Conservation (phyloP, 1,140 invertebrate species). For the Drosophila malerkotliana region DNA sequence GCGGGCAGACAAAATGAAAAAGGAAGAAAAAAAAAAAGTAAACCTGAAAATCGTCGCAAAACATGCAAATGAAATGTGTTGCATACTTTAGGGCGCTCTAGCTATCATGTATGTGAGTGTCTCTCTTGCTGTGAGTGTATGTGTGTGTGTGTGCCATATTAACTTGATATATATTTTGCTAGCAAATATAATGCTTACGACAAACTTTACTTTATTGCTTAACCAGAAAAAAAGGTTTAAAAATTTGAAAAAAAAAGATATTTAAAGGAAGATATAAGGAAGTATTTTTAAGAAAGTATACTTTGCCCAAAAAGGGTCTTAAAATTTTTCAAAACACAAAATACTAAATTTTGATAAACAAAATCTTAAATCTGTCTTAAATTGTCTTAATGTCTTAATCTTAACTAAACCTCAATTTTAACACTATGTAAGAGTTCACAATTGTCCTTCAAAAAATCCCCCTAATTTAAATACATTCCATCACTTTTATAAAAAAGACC, state of each 20-base stretch:
- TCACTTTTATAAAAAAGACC: too few relatives aligned
- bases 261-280: too few relatives aligned
- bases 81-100: constrained; percentile 67
- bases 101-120: constrained; percentile 18
- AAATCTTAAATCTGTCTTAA: too few relatives aligned
- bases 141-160: constrained; percentile 50
- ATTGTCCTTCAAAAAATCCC: too few relatives aligned
- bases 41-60: constrained; percentile 49
- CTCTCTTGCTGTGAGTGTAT: background rate
- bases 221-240: background rate
- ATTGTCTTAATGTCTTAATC: too few relatives aligned
- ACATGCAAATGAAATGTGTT: constrained; percentile 77
- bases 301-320: too few relatives aligned
- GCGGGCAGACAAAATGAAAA: background rate
- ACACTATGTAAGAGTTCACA: too few relatives aligned
- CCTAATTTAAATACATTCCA: too few relatives aligned
- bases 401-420: too few relatives aligned
- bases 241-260: background rate
- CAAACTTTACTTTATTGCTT: constrained; percentile 31
- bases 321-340: too few relatives aligned
- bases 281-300: too few relatives aligned
- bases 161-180: constrained; percentile 71
- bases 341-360: too few relatives aligned
- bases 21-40: constrained; percentile 1
- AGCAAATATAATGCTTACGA: constrained; percentile 67